Conservation (phyloP, 2,888 invertebrate species). For the Plagodis dolabraria region DNA sequence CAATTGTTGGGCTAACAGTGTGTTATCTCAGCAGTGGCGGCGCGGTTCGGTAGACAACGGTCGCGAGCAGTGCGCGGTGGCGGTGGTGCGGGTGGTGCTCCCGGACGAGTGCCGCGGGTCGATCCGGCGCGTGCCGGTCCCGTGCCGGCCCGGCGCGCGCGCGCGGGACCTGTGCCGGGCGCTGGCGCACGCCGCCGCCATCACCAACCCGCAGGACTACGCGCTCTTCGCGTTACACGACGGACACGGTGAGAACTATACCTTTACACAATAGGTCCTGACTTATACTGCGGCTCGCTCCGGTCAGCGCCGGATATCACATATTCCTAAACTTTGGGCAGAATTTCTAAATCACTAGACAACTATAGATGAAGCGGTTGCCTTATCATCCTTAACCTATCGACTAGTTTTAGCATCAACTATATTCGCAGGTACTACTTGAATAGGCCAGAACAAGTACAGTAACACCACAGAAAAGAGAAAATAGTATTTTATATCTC, state of each 20-base stretch:
- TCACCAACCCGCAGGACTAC: constrained; percentile 98
- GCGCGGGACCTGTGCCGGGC: constrained; percentile 97
- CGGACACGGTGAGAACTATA: constrained; percentile 89
- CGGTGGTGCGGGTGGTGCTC: constrained; percentile 94
- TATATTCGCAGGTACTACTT: too few relatives aligned
- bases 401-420: too few relatives aligned
- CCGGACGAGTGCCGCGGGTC: constrained; percentile 97
- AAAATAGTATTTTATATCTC: too few relatives aligned
- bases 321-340: too few relatives aligned
- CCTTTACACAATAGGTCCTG: not conserved
- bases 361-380: too few relatives aligned
- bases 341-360: too few relatives aligned
- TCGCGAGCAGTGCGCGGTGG: constrained; percentile 58
- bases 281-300: too few relatives aligned
- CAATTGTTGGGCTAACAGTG: not conserved
- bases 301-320: too few relatives aligned
- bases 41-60: constrained; percentile 76
- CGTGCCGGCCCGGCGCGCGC: constrained; percentile 96
- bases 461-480: too few relatives aligned
- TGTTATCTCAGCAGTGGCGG: constrained; percentile 66
- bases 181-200: constrained; percentile 97
- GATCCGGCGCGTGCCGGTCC: constrained; percentile 95
- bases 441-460: too few relatives aligned
- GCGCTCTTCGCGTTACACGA: constrained; percentile 95
- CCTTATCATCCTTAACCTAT: too few relatives aligned